Percentiles rank a stretch among this genome's conserved stretches.
phyloP scores from a whole-genome alignment of 1,140 invertebrate species.

The Drosophila parvula region DNA sequence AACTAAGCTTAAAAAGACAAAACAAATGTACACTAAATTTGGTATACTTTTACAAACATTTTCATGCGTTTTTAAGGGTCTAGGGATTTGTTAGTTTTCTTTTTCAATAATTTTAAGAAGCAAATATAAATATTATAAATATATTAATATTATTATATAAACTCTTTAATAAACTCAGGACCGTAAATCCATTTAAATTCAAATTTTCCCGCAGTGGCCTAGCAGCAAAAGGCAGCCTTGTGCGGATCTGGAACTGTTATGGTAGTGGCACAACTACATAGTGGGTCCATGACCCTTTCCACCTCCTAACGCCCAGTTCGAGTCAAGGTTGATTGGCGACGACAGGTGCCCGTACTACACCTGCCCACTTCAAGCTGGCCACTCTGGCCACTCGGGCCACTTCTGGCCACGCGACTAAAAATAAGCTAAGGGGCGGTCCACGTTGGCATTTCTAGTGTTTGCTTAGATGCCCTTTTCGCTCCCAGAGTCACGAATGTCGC shows the following conservation, averaged over 20 bases:
- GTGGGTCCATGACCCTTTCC: conserved; percentile 26
- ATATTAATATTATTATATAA: not conserved
- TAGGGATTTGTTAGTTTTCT: too few relatives aligned
- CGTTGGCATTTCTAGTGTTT: conserved; percentile 46
- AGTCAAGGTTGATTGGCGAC: conserved; percentile 66
- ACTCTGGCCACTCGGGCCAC: conserved; percentile 43
- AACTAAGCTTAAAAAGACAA: not conserved
- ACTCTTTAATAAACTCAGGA: not conserved
- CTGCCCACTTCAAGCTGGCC: conserved; percentile 54
- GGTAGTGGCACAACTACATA: conserved; percentile 15
- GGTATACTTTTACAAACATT: not conserved
- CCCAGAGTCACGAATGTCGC: conserved; percentile 27
- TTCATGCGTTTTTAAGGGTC: too few relatives aligned
- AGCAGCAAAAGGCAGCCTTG: conserved; percentile 28
- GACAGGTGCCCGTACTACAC: conserved; percentile 53
- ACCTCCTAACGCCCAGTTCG: conserved; percentile 24
- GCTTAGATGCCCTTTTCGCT: conserved; percentile 50
- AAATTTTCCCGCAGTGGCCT: not conserved
- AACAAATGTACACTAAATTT: not conserved
- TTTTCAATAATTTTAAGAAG: too few relatives aligned
- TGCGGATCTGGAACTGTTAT: conserved; percentile 12
- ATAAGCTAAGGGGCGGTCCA: conserved; percentile 53
- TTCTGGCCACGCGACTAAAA: conserved; percentile 54
- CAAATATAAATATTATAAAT: too few relatives aligned
- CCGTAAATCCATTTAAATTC: not conserved